Percentiles rank a stretch among this genome's conserved stretches.
Evolutionary conservation across 64 coral and sea anemone species (phyloP).

Genomic region (Anthopleura sola): DNA sequence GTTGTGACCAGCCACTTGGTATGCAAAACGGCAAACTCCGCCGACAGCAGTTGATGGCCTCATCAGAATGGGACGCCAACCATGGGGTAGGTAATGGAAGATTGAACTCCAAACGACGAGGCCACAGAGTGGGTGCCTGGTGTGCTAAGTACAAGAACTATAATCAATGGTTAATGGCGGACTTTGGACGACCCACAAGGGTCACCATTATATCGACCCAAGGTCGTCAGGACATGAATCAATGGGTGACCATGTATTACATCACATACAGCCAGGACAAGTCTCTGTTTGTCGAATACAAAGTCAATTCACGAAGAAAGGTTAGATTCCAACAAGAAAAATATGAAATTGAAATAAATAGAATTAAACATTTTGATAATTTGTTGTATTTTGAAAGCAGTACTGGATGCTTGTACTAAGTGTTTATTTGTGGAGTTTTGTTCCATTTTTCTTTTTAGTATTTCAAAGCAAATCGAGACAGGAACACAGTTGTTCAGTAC

Average conservation of each 20-base stretch:
- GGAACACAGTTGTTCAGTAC: slow-evolving; percentile 69
- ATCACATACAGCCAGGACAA: slow-evolving; percentile 69
- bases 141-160: slow-evolving; percentile 73
- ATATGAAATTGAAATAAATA: neutral
- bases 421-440: no score
- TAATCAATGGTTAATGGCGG: slow-evolving; percentile 71
- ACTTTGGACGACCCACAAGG: slow-evolving; percentile 58
- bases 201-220: slow-evolving; percentile 65
- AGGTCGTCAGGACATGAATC: slow-evolving; percentile 63
- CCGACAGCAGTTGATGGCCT: slow-evolving; percentile 51
- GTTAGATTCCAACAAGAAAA: neutral
- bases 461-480: slow-evolving; percentile 71
- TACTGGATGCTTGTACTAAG: no score
- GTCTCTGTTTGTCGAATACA: slow-evolving; percentile 68
- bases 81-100: slow-evolving; percentile 50
- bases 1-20: slow-evolving; percentile 60
- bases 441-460: slow-evolving; percentile 68
- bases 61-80: slow-evolving; percentile 61
- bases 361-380: no score
- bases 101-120: slow-evolving; percentile 44
- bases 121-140: slow-evolving; percentile 70
- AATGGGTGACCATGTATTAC: slow-evolving; percentile 84
- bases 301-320: slow-evolving; percentile 59
- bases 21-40: slow-evolving; percentile 75
- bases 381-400: no score